Percentiles rank a stretch among this genome's conserved stretches.
These are phyloP conservation scores for Pangasius sanitwongsei DNA, from an alignment of 2,797 vertebrate species.

Conservation along the genomic window DNA sequence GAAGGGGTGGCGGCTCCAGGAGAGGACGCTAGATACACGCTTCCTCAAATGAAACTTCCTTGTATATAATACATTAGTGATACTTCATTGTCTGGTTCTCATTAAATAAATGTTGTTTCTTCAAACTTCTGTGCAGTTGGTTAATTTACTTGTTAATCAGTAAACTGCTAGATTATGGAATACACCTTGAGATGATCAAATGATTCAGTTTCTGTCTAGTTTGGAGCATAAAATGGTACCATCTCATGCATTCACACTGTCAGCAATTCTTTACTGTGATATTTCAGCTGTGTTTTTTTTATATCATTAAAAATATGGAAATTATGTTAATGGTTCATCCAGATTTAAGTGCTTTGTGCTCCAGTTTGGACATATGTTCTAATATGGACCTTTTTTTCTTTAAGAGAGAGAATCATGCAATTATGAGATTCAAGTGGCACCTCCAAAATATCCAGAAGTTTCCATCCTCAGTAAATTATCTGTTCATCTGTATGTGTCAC, in stretches of 20 bases:
- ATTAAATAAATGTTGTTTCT: not conserved
- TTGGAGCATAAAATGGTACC: not conserved
- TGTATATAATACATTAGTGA: slow-evolving; percentile 12
- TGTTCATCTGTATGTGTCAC: too few relatives aligned
- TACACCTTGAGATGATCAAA: not conserved
- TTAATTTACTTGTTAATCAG: not conserved
- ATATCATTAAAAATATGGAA: not conserved
- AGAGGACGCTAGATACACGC: slow-evolving; percentile 19
- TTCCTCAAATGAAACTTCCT: too few relatives aligned
- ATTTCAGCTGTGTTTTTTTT: not conserved
- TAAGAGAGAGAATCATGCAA: too few relatives aligned
- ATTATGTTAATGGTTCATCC: not conserved
- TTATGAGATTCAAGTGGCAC: too few relatives aligned
- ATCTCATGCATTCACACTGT: not conserved
- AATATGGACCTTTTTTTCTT: too few relatives aligned
- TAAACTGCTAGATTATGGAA: not conserved
- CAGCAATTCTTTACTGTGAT: not conserved
- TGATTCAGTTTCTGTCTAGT: not conserved
- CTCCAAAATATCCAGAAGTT: too few relatives aligned
- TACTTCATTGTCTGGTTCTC: not conserved
- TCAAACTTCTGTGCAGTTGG: not conserved
- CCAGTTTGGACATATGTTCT: too few relatives aligned
- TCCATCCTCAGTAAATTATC: too few relatives aligned
- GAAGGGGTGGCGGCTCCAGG: slow-evolving; percentile 8
- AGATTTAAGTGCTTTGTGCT: not conserved